A percentile compares a stretch with the other conserved stretches of the same genome.
Evolutionary conservation across 2,797 vertebrate genomes (phyloP).

Genomic region (Otolemur crassicaudatus): DNA sequence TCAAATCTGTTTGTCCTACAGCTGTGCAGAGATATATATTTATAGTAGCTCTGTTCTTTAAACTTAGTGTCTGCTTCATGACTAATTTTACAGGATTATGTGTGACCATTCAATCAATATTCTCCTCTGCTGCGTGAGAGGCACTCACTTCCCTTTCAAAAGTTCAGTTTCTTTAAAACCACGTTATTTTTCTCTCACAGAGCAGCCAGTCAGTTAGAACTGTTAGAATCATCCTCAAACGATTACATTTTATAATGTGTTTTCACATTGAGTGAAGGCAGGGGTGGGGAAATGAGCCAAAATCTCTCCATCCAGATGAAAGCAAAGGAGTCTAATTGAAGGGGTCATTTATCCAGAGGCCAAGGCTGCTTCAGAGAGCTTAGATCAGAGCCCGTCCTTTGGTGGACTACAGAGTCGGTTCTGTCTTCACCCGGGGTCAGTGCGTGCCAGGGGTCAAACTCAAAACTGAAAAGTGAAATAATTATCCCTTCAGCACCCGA

Average conservation of each 20-base stretch:
- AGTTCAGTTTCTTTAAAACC: slow-evolving; percentile 58
- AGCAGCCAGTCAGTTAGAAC: slow-evolving; percentile 36
- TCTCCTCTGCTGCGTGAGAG: slow-evolving; percentile 50
- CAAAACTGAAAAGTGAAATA: slow-evolving; percentile 73
- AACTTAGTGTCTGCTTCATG: slow-evolving; percentile 75
- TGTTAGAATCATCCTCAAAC: slow-evolving; percentile 49
- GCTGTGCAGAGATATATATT: slow-evolving; percentile 54
- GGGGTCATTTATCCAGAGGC: slow-evolving; percentile 34
- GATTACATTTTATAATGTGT: slow-evolving; percentile 66
- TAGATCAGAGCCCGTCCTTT: slow-evolving; percentile 35
- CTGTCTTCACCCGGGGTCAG: slow-evolving; percentile 46
- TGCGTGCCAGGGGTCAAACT: slow-evolving; percentile 68
- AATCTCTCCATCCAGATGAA: slow-evolving; percentile 11
- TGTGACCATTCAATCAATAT: slow-evolving; percentile 66
- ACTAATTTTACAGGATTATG: slow-evolving; percentile 73
- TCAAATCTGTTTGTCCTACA: slow-evolving; percentile 58
- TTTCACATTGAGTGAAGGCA: slow-evolving; percentile 70
- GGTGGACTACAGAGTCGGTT: not conserved
- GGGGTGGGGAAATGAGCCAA: slow-evolving; percentile 56
- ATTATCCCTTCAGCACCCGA: slow-evolving; percentile 47
- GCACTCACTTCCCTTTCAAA: slow-evolving; percentile 49
- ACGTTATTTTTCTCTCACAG: slow-evolving; percentile 60
- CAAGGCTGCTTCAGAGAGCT: slow-evolving; percentile 24
- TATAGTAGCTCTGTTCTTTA: slow-evolving; percentile 62
- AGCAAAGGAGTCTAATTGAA: slow-evolving; percentile 60